A percentile compares a stretch with the other conserved stretches of the same genome.
Conservation (phyloP, 2,113 vertebrate species). For the Daboia siamensis region DNA sequence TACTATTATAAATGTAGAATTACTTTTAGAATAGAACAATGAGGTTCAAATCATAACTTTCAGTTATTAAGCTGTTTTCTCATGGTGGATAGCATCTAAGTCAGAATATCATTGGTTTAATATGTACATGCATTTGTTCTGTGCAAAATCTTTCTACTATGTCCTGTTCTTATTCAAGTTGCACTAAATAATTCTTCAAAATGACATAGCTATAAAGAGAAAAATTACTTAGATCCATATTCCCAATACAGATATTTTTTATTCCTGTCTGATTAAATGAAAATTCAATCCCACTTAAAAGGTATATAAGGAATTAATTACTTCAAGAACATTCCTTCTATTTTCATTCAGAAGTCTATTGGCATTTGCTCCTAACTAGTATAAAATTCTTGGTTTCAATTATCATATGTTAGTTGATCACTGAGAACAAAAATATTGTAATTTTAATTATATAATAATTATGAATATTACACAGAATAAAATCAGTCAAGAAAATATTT, state of each 20-base stretch:
- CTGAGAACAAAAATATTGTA: background rate
- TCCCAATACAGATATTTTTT: slow-evolving; percentile 19
- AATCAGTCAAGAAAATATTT: background rate
- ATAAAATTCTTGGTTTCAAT: background rate
- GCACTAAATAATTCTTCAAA: background rate
- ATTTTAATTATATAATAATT: background rate
- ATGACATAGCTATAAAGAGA: slow-evolving; percentile 11
- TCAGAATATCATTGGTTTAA: background rate
- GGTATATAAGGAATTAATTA: slow-evolving; percentile 33
- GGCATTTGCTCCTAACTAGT: slow-evolving; percentile 5
- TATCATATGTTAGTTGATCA: background rate
- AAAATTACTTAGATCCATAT: slow-evolving; percentile 27
- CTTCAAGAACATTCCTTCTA: slow-evolving; percentile 6
- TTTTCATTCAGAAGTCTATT: slow-evolving; percentile 31
- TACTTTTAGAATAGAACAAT: background rate
- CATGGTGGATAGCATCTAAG: background rate
- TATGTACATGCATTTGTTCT: background rate
- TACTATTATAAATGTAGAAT: background rate
- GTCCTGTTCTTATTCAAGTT: background rate
- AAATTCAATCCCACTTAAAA: slow-evolving; percentile 19
- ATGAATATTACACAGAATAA: background rate
- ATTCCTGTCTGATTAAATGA: slow-evolving; percentile 35
- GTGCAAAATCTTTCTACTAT: background rate
- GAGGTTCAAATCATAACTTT: background rate
- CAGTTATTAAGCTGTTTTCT: background rate